phyloP scores from a whole-genome alignment of 2,797 vertebrate species.

The Hephaestus fuliginosus region DNA sequence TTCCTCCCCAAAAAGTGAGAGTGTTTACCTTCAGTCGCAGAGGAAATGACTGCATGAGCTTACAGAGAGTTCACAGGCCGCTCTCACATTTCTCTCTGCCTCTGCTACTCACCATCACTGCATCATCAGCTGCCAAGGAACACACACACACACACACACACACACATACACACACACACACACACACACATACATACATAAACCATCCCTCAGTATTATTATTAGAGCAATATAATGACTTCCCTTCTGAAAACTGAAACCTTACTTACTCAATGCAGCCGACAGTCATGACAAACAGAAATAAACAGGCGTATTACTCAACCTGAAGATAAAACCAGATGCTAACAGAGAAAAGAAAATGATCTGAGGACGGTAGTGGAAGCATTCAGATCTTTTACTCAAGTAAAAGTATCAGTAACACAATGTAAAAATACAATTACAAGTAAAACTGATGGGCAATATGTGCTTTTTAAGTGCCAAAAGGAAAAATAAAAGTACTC shows the following conservation, averaged over 20 bases:
- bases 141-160: conserved; percentile 45
- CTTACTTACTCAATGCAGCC: background rate
- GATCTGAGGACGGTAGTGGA: background rate
- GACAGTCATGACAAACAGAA: conserved; percentile 36
- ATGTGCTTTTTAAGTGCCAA: background rate
- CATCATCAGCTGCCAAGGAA: conserved; percentile 63
- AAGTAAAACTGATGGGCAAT: background rate
- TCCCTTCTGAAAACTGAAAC: conserved; percentile 43
- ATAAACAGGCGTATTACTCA: conserved; percentile 1
- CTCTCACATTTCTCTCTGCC: conserved; percentile 79
- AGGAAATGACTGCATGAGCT: conserved; percentile 85
- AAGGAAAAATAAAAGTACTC: background rate
- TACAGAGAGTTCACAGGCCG: conserved; percentile 77
- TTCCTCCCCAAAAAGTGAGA: conserved; percentile 82
- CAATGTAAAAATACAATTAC: background rate
- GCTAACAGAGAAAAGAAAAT: background rate
- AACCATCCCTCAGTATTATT: conserved; percentile 40
- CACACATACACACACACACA: conserved; percentile 34
- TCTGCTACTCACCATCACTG: conserved; percentile 50
- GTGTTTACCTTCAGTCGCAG: conserved; percentile 84
- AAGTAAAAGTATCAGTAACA: background rate
- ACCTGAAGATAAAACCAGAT: conserved; percentile 19
- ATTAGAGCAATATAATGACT: conserved; percentile 49
- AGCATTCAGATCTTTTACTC: background rate
- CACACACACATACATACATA: conserved; percentile 31